phyloP scores from a whole-genome alignment of 2,113 vertebrate species.

The Alethe castanea region DNA sequence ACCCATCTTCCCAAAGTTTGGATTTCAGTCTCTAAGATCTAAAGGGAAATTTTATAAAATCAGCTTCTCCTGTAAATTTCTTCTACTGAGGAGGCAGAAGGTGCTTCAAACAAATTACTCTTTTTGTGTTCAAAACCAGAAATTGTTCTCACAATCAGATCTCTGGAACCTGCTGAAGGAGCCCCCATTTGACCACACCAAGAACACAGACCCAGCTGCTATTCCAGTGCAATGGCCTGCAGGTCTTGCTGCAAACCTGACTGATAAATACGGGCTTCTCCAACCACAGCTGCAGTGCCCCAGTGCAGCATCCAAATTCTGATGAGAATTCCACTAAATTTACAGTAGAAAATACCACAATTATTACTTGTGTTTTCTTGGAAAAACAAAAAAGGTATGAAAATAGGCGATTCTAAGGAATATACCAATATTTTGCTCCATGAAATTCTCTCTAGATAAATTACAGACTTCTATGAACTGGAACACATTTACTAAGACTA shows the following conservation, averaged over 20 bases:
- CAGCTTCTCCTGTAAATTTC: background rate
- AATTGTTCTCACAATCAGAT: background rate
- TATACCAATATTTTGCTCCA: background rate
- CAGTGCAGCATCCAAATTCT: background rate
- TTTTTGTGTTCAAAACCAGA: background rate
- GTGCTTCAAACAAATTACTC: background rate
- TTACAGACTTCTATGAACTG: background rate
- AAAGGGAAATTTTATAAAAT: background rate
- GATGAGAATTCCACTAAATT: background rate
- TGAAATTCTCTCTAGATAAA: background rate
- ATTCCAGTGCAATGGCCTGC: background rate
- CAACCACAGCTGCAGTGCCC: background rate
- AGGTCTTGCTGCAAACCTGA: background rate
- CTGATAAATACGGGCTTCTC: background rate
- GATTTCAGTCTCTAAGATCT: background rate
- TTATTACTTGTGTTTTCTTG: background rate
- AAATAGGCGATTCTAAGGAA: background rate
- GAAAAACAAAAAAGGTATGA: no score
- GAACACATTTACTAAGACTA: background rate
- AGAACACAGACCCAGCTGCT: background rate
- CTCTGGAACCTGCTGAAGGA: background rate
- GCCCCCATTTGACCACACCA: background rate
- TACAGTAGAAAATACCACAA: background rate
- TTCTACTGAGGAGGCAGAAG: background rate
- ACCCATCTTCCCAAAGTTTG: background rate